Conservation (phyloP, 2,888 invertebrate species). For the Aphidoletes aphidimyza region DNA sequence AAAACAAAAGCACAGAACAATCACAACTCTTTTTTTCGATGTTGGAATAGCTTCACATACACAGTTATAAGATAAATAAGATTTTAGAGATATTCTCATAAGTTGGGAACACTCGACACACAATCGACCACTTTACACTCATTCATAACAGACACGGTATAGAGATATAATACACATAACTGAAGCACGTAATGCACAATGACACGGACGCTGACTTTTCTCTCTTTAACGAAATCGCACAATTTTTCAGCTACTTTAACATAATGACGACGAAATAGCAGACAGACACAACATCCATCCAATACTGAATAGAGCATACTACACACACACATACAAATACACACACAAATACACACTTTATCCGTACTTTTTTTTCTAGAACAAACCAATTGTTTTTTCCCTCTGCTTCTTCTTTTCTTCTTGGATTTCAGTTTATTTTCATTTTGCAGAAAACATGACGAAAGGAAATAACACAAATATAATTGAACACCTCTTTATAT, state of each 20-base stretch:
- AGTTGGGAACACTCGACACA: conserved; percentile 34
- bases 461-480: conserved; percentile 43
- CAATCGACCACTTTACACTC: conserved; percentile 12
- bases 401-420: neutral
- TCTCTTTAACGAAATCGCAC: neutral
- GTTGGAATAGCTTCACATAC: neutral
- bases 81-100: neutral
- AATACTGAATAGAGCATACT: neutral
- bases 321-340: too few relatives aligned
- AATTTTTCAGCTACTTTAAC: neutral
- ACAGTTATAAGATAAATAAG: conserved; percentile 1
- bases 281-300: neutral
- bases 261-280: neutral
- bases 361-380: neutral
- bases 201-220: conserved; percentile 1
- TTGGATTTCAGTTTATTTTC: too few relatives aligned
- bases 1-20: neutral
- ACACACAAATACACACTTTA: conserved; percentile 25
- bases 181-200: neutral
- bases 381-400: neutral
- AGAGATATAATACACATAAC: neutral
- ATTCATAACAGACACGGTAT: neutral
- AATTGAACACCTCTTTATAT: conserved; percentile 51
- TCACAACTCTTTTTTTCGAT: neutral
- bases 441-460: conserved; percentile 13